These are phyloP conservation scores for Conus canariensis DNA, from an alignment of 2,888 invertebrate genomes.

Conservation along the genomic window DNA sequence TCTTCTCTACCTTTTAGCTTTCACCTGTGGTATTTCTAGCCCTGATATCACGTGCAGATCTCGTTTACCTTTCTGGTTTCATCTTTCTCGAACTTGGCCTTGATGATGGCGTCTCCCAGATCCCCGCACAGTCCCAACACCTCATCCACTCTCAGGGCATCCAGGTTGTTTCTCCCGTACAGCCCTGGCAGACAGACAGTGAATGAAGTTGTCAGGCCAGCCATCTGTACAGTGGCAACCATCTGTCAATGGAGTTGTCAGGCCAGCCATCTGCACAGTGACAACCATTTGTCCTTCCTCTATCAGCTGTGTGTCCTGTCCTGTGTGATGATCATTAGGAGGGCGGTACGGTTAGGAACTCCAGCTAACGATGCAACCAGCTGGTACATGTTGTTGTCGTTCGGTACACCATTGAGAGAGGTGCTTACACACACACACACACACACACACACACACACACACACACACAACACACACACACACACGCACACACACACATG, in stretches of 20 bases:
- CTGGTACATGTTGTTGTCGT: too few species aligned
- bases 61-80: conserved; percentile 42
- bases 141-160: conserved; percentile 51
- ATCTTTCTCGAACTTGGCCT: conserved; percentile 49
- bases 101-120: conserved; percentile 43
- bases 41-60: too few species aligned
- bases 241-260: background rate
- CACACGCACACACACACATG: too few species aligned
- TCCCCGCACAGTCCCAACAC: conserved; percentile 49
- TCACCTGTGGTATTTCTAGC: too few species aligned
- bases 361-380: too few species aligned
- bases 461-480: background rate
- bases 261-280: background rate
- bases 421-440: background rate
- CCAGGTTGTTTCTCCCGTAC: conserved; percentile 52
- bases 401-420: too few species aligned
- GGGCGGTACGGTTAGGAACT: too few species aligned
- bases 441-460: background rate
- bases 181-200: conserved; percentile 42
- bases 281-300: too few species aligned
- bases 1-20: too few species aligned
- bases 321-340: background rate
- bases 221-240: too few species aligned
- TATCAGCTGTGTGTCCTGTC: too few species aligned
- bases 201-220: background rate